Base-by-base conservation (phyloP, 2,888 invertebrate genomes). In the Dryobotodes eremita region DNA sequence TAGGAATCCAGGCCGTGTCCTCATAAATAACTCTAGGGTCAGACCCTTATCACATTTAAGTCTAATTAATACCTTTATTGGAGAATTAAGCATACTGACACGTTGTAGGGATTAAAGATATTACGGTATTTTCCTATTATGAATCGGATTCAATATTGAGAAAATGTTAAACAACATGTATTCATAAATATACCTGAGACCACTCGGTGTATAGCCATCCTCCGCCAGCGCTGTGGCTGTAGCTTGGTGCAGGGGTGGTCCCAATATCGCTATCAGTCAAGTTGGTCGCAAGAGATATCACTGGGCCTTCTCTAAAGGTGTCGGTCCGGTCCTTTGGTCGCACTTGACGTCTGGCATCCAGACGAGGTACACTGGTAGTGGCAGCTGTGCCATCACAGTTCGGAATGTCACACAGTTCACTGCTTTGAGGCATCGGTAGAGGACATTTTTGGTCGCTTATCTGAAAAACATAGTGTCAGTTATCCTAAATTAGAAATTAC, bases 121-220 rank as follows among this genome's bases (percentile, higher is more conserved):
- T 61, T 55, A 66, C 26, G 53, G 68, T 50, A 59, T 64, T 70
- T 70, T 65, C 53, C 17, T 59, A 46, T 23, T 71, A 83, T 50
- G 13, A 77, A 68, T 46, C 17, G 36, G 23, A 66, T 62, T 71
- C 23, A 31, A 77, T 77, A 66, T 66, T 62, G 23, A 23, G 42
- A 55, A n/a, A 50, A n/a, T 64, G 11, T 20, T 65, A 65, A 46
- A 46, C 1, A 10, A 10, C 46, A 46, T 61, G 2, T 23, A 6
- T 17, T 69, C 50, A 5, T 74, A 0, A n/a, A 91, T n/a, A 85
- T 89, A 97, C 97, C 94, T 97, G 96, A 50, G 97, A 97, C 97
- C 97, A 97, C 53, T 97, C 97, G 0, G 97, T 97, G 85, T 97
- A 97, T 57, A 97, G 93, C 97, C 97, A 97, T 70, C 97, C 97